Base-by-base conservation (phyloP, 2,797 vertebrate species). In the Amniataba percoides region DNA sequence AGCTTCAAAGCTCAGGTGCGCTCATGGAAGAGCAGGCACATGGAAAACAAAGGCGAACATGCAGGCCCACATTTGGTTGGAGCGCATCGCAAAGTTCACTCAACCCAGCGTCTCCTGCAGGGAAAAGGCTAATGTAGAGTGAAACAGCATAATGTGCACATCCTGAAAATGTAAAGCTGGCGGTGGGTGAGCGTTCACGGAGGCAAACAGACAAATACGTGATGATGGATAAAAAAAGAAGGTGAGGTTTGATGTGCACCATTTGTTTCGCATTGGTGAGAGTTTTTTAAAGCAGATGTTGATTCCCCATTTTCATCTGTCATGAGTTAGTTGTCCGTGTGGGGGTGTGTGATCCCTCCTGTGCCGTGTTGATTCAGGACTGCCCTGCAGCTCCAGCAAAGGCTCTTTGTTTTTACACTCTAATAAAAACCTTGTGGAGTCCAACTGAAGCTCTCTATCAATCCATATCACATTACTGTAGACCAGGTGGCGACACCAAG, bases 1-100 rank as follows among this genome's bases (percentile, higher is more conserved):
- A 76, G 87, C 91, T 87, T 87, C 87, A 89, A 94, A 95, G 93
- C 94, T 95, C 95, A 96, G 95, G 95, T 96, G 95, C 69, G 66
- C 88, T 94, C 85, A 93, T 92, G 93, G 90, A 94, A 94, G 94
- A 94, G 92, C 92, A 92, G 87, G 88, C 94, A 93, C 90, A 91
- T 88, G 90, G 89, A 94, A 94, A 92, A 94, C 90, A 93, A 88
- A 91, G 81, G 77, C 71, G 74, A 86, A 83, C 85, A 89, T 81
- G 82, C 79, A 88, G 83, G 80, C 85, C 83, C 77, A 85, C 84
- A 80, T 92, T 92, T 74, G 70, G 81, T 60, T 78, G 87, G 61
- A 88, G 88, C 75, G 78, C 82, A 90, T 92, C 89, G 93, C 87
- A 90, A 82, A 85, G 84, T 91, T 92, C 87, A 91, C 53, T 91